Evolutionary conservation across 1,140 invertebrate genomes (phyloP).

Genomic region (Pseudomyrmex cubaensis): DNA sequence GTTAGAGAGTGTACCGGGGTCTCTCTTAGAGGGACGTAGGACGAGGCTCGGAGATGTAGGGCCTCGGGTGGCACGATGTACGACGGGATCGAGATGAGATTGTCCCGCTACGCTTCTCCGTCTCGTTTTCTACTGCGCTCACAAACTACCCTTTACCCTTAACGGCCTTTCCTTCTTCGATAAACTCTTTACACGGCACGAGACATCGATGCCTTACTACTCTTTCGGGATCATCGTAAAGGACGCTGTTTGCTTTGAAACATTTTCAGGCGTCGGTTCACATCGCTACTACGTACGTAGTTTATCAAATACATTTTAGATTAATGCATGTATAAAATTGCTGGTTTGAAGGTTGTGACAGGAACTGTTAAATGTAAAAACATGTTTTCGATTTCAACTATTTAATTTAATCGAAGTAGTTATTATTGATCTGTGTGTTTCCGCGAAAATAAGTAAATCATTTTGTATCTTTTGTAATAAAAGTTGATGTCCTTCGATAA

Average conservation of each 20-base stretch:
- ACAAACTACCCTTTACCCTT: conserved; percentile 82
- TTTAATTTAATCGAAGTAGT: too few species aligned
- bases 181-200: conserved; percentile 81
- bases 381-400: too few species aligned
- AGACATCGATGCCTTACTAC: conserved; percentile 63
- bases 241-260: conserved; percentile 18
- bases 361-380: too few species aligned
- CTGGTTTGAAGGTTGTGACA: too few species aligned
- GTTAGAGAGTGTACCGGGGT: conserved; percentile 61
- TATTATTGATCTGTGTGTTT: too few species aligned
- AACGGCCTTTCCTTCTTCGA: conserved; percentile 80
- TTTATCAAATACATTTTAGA: too few species aligned
- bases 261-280: neutral
- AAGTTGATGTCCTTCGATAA: too few species aligned
- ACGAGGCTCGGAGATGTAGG: conserved; percentile 81
- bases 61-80: conserved; percentile 84
- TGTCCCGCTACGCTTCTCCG: conserved; percentile 80
- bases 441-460: too few species aligned
- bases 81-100: conserved; percentile 85
- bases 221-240: conserved; percentile 52
- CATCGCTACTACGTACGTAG: neutral
- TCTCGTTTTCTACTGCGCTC: conserved; percentile 67
- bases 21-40: conserved; percentile 70
- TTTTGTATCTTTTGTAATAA: too few species aligned
- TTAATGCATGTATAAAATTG: too few species aligned